Conservation (phyloP, 2,888 invertebrate genomes). For the Eristalis arbustorum region DNA sequence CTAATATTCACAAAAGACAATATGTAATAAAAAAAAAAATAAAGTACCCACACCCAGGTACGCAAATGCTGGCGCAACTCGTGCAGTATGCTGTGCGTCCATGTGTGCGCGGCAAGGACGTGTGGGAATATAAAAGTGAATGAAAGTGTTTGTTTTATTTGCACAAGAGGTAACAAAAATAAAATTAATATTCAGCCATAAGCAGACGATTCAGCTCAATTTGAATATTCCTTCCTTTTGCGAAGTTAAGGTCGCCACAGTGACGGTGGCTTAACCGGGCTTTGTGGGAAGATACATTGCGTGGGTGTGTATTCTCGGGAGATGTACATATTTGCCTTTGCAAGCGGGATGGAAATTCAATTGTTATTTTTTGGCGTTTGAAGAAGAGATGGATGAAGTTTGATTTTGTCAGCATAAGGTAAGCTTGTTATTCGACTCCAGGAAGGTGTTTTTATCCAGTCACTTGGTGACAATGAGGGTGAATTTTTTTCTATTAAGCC, state of each 20-base stretch:
- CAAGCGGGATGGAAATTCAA: not conserved
- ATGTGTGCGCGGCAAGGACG: constrained; percentile 18
- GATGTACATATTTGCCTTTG: not conserved
- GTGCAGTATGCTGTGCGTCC: not conserved
- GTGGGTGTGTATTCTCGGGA: not conserved
- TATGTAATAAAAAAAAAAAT: constrained; percentile 51
- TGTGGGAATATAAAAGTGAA: constrained; percentile 22
- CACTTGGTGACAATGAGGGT: too few relatives aligned
- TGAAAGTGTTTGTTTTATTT: constrained; percentile 25
- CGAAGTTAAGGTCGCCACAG: not conserved
- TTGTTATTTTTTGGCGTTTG: not conserved
- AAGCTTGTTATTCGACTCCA: not conserved
- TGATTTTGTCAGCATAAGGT: not conserved
- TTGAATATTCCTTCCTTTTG: not conserved
- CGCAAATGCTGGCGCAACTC: not conserved
- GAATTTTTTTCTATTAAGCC: not conserved
- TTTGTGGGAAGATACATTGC: not conserved
- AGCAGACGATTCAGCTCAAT: not conserved
- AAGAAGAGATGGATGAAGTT: not conserved
- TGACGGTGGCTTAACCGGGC: not conserved
- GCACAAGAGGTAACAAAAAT: not conserved
- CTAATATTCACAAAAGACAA: constrained; percentile 64
- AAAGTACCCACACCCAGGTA: not conserved
- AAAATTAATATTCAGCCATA: not conserved
- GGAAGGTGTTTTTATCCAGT: too few relatives aligned